Evolutionary conservation across 2,888 invertebrate species (phyloP).

Genomic region (Amphimallon solstitiale): DNA sequence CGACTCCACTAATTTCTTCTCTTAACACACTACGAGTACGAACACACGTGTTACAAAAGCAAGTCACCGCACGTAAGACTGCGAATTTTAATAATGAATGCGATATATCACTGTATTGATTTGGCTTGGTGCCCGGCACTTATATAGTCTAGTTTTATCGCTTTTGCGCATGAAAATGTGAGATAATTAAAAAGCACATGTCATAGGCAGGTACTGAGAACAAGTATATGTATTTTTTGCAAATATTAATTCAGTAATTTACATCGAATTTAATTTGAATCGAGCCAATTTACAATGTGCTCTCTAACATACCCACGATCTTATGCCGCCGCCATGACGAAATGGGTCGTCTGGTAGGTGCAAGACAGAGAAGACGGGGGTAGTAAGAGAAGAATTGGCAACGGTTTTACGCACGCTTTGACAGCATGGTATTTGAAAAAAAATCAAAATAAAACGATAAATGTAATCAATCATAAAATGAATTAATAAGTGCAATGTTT

Average conservation of each 20-base stretch:
- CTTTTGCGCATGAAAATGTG: constrained; percentile 12
- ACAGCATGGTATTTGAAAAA: no score
- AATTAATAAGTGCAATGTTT: no score
- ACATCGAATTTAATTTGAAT: constrained; percentile 11
- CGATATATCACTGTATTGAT: constrained; percentile 21
- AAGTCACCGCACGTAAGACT: not conserved
- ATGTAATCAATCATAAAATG: no score
- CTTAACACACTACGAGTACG: constrained; percentile 2
- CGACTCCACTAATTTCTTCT: constrained; percentile 3
- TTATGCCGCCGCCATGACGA: constrained; percentile 17
- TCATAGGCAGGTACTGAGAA: not conserved
- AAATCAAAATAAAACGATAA: no score
- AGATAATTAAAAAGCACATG: not conserved
- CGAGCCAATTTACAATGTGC: not conserved
- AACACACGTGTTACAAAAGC: constrained; percentile 8
- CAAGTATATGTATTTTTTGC: constrained; percentile 4
- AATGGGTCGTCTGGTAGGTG: not conserved
- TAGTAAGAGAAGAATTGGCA: not conserved
- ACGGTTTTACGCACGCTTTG: not conserved
- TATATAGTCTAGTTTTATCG: constrained; percentile 25
- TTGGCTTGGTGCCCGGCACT: constrained; percentile 24
- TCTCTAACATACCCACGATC: not conserved
- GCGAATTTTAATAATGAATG: not conserved
- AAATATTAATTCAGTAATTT: constrained; percentile 8
- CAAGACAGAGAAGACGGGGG: not conserved